Conservation (phyloP, 1,140 invertebrate species). For the Drosophila sucinea region DNA sequence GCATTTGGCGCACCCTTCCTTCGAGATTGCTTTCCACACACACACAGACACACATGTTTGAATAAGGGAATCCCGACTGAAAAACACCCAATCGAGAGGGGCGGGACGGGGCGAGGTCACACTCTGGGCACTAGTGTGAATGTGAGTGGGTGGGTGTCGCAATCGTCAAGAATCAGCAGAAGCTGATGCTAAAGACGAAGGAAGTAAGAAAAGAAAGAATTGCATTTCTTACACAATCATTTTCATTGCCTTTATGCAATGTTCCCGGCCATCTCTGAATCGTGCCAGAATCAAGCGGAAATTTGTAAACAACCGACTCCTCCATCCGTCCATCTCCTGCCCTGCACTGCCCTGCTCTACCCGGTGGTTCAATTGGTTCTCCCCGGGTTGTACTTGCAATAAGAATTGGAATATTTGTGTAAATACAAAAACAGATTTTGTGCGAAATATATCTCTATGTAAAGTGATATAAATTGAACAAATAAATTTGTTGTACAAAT, state of each 20-base stretch:
- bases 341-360: slow-evolving; percentile 17
- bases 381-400: not conserved
- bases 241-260: slow-evolving; percentile 13
- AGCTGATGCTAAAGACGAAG: not conserved
- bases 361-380: not conserved
- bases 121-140: not conserved
- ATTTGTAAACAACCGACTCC: slow-evolving; percentile 31
- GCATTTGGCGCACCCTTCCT: slow-evolving; percentile 5
- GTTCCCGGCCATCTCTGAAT: slow-evolving; percentile 22
- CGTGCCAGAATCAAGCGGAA: slow-evolving; percentile 36
- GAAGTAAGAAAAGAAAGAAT: not conserved
- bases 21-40: slow-evolving; percentile 3
- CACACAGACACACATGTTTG: not conserved
- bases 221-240: slow-evolving; percentile 15
- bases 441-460: slow-evolving; percentile 8
- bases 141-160: not conserved
- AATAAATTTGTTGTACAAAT: slow-evolving; percentile 3
- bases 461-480: not conserved
- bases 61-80: slow-evolving; percentile 1
- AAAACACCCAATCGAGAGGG: not conserved
- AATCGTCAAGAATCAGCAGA: not conserved
- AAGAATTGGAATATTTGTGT: slow-evolving; percentile 2
- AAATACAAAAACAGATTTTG: not conserved
- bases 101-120: not conserved
- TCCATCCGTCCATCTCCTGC: not conserved